Base-by-base conservation (phyloP, 2,888 invertebrate genomes). In the Ichneumoninae sp. region DNA sequence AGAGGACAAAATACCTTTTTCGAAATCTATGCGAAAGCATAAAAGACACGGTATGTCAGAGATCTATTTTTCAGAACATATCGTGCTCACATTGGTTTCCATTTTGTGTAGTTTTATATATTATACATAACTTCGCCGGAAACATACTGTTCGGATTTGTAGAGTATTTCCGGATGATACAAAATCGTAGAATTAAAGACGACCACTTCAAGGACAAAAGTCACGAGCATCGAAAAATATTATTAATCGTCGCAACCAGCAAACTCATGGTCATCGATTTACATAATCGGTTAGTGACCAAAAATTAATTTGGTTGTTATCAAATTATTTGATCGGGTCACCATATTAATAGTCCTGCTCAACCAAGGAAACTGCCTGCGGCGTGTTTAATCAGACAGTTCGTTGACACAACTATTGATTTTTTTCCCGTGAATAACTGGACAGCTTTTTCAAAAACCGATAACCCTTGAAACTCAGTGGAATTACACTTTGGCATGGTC, bases 31-130 rank as follows among this genome's bases (percentile, higher is more conserved):
- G 69, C 30, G 22, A 78, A 78, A 36, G 44, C 50, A 75, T 30
- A 57, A 68, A 47, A 57, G 44, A 60, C 3, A 62, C 69, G 44
- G 57, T 36, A 78, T 60, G 33, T 57, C 77, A 70, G 62, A 69
- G 16, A 26, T 69, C 26, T 3, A 26, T 33, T 16, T 33, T 60
- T n/a, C 47, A 6, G 44, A 3, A 13, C 66, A 4, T 10, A 54
- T 5, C 6, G 3, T n/a, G 6, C 60, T 19, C 1, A 47, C 44
- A 47, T 47, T 47, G 44, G 13, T 47, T 47, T 4, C 5, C 16
- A 47, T 47, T 16, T 47, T 47, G 44, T 47, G 16, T 16, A 3
- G 16, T 47, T 47, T 47, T 47, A 16, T 47, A 16, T 16, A 47
- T 47, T 4, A 47, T 47, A 16, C 44, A 47, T 16, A 16, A 47